Percentiles rank a stretch among this genome's conserved stretches.
Conservation (phyloP, 2,888 invertebrate species). For the Invenusta paracnida region DNA sequence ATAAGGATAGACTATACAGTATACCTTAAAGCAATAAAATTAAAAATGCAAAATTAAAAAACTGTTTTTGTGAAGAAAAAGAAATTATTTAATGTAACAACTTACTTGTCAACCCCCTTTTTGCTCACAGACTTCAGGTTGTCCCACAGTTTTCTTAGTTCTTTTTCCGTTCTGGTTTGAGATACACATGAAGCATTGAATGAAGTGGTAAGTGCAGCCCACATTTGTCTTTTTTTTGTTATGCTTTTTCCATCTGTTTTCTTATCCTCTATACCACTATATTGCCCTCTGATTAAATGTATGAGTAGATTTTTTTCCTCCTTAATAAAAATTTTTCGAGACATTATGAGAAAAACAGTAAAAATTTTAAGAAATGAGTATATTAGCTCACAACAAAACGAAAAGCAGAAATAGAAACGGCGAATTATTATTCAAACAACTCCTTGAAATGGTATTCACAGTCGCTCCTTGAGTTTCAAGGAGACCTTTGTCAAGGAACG, state of each 20-base stretch:
- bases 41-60: too few relatives aligned
- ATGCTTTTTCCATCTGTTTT: not conserved
- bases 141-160: not conserved
- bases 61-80: too few relatives aligned
- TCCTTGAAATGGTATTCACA: constrained; percentile 22
- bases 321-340: not conserved
- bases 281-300: not conserved
- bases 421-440: not conserved
- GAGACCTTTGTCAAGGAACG: constrained; percentile 25
- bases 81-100: too few relatives aligned
- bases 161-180: not conserved
- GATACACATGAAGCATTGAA: not conserved
- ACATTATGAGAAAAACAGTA: too few relatives aligned
- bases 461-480: not conserved
- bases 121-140: not conserved
- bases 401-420: too few relatives aligned
- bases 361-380: too few relatives aligned
- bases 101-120: not conserved
- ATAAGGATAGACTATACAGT: too few relatives aligned
- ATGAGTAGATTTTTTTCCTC: not conserved
- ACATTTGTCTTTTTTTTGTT: not conserved
- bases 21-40: too few relatives aligned
- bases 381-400: too few relatives aligned
- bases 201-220: not conserved
- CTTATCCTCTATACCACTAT: not conserved